phyloP scores from a whole-genome alignment of 2,113 vertebrate genomes.

The Thryonomys swinderianus region DNA sequence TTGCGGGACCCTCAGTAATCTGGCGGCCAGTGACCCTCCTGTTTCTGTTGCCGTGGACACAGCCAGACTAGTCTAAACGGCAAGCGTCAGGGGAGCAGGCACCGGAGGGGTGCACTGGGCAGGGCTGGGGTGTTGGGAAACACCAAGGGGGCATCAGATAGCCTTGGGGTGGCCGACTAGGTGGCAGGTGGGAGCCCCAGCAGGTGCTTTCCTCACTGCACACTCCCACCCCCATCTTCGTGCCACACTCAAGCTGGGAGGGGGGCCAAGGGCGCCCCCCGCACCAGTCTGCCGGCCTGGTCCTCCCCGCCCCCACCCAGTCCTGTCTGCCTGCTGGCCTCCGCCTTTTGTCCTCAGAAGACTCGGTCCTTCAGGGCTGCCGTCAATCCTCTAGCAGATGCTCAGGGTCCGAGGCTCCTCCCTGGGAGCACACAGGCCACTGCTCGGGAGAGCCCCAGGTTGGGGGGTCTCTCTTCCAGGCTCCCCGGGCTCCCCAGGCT shows the following conservation, averaged over 20 bases:
- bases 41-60: conserved; percentile 81
- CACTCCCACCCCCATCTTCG: conserved; percentile 73
- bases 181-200: conserved; percentile 56
- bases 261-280: conserved; percentile 54
- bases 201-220: conserved; percentile 66
- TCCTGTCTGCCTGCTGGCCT: conserved; percentile 65
- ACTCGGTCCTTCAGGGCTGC: conserved; percentile 67
- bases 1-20: conserved; percentile 70
- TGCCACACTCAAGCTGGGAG: conserved; percentile 66
- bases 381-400: conserved; percentile 76
- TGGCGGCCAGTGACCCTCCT: conserved; percentile 65
- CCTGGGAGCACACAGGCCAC: conserved; percentile 61
- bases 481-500: conserved; percentile 70
- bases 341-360: conserved; percentile 82
- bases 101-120: conserved; percentile 59
- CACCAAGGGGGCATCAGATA: conserved; percentile 66
- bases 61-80: conserved; percentile 73
- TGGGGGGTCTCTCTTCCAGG: conserved; percentile 67
- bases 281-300: conserved; percentile 33
- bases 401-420: conserved; percentile 75
- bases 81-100: conserved; percentile 68
- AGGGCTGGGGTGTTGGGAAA: conserved; percentile 64
- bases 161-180: conserved; percentile 64
- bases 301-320: not conserved
- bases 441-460: conserved; percentile 67